Conservation (phyloP, 2,113 vertebrate genomes). For the Pogona vitticeps region DNA sequence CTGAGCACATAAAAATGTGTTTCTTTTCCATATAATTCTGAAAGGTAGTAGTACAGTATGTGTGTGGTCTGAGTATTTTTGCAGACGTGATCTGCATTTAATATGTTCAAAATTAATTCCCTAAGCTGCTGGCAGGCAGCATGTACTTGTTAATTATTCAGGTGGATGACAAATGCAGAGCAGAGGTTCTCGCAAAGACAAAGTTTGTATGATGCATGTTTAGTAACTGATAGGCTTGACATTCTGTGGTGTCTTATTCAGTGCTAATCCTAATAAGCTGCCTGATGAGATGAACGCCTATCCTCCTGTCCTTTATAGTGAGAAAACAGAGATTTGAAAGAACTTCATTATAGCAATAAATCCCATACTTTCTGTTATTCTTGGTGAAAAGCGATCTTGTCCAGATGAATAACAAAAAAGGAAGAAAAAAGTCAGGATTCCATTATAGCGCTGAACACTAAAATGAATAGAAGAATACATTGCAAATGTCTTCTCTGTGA, state of each 20-base stretch:
- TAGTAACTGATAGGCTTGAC: constrained; percentile 84
- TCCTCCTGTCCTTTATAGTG: constrained; percentile 76
- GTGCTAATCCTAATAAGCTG: constrained; percentile 84
- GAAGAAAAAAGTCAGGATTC: constrained; percentile 41
- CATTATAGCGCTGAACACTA: constrained; percentile 34
- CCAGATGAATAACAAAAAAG: constrained; percentile 64
- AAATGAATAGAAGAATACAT: constrained; percentile 50
- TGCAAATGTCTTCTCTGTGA: constrained; percentile 38
- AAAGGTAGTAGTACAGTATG: constrained; percentile 68
- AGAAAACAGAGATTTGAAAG: constrained; percentile 77
- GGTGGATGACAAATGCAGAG: constrained; percentile 88
- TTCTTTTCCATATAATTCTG: constrained; percentile 60
- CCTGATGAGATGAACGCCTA: constrained; percentile 78
- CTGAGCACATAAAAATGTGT: constrained; percentile 45
- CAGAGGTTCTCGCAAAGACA: constrained; percentile 84
- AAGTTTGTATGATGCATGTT: constrained; percentile 85
- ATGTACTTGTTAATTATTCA: constrained; percentile 91
- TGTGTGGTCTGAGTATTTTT: constrained; percentile 79
- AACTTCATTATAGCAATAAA: constrained; percentile 81
- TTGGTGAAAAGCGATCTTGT: constrained; percentile 71
- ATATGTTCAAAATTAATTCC: constrained; percentile 81
- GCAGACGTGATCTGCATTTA: constrained; percentile 79
- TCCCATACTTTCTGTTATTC: constrained; percentile 73
- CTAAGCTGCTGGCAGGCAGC: constrained; percentile 84
- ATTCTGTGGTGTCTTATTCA: constrained; percentile 83